A percentile compares a stretch with the other conserved stretches of the same genome.
Conservation (phyloP, 2,113 vertebrate species). For the Pedetes capensis region DNA sequence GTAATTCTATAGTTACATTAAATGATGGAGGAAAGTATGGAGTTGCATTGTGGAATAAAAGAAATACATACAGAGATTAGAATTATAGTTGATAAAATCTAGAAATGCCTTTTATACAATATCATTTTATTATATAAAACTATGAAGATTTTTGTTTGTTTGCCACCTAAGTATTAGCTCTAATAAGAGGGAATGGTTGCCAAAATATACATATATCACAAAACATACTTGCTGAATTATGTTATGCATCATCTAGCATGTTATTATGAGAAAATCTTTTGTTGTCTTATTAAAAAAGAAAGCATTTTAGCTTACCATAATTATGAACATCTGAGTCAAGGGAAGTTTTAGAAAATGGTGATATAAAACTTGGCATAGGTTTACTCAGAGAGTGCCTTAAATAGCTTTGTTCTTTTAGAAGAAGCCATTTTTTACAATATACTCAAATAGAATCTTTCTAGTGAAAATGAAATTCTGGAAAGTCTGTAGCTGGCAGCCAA, state of each 20-base stretch:
- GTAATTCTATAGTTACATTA: neutral
- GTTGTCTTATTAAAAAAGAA: constrained; percentile 47
- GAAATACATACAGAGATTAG: constrained; percentile 6
- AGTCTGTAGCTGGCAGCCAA: constrained; percentile 46
- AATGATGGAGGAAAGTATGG: neutral
- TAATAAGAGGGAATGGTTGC: constrained; percentile 9
- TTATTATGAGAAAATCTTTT: constrained; percentile 14
- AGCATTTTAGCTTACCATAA: constrained; percentile 41
- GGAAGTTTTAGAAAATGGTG: constrained; percentile 59
- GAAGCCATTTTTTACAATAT: constrained; percentile 33
- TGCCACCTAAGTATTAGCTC: neutral
- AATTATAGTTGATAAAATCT: neutral
- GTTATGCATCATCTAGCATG: constrained; percentile 29
- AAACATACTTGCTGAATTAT: constrained; percentile 42
- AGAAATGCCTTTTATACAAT: constrained; percentile 31
- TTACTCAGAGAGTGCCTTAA: constrained; percentile 41
- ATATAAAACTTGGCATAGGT: constrained; percentile 40
- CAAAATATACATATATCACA: constrained; percentile 30
- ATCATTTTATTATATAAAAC: neutral
- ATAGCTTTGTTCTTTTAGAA: constrained; percentile 59
- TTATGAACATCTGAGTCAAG: constrained; percentile 44
- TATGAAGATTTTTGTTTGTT: neutral
- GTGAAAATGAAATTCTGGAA: constrained; percentile 49
- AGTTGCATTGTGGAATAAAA: neutral
- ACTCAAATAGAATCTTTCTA: constrained; percentile 47